A percentile compares a stretch with the other conserved stretches of the same genome.
Evolutionary conservation across 2,113 vertebrate genomes (phyloP).

Genomic region (Sceloporus tristichus): DNA sequence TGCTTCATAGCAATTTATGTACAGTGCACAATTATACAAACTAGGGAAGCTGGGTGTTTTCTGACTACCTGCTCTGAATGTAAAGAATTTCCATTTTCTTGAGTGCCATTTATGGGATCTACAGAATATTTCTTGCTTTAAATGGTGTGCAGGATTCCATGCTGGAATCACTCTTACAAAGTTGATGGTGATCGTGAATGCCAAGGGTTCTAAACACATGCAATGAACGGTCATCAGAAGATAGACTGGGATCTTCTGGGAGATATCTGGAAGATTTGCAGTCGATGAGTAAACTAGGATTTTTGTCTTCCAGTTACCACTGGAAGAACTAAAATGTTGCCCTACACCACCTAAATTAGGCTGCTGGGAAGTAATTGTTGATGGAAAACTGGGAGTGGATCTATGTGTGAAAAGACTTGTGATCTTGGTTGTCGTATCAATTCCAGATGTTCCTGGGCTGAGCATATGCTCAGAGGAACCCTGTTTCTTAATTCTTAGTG

Average conservation of each 20-base stretch:
- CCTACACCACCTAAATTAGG: background rate
- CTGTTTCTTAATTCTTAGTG: too few relatives aligned
- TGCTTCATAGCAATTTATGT: conserved; percentile 54
- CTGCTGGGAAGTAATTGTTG: background rate
- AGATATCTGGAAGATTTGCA: background rate
- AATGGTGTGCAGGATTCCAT: background rate
- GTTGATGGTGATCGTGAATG: too few relatives aligned
- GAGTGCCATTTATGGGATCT: conserved; percentile 55
- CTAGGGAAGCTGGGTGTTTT: conserved; percentile 65
- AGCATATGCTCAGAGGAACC: background rate
- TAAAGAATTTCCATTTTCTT: conserved; percentile 60
- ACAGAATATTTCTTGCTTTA: background rate
- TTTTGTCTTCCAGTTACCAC: background rate
- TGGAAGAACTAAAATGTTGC: background rate
- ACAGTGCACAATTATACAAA: conserved; percentile 58
- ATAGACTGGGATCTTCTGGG: too few relatives aligned
- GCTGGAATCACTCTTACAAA: too few relatives aligned
- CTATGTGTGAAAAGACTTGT: background rate
- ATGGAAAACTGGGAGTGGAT: too few relatives aligned
- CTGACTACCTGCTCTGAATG: conserved; percentile 52
- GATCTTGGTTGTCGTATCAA: background rate
- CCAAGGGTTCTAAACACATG: too few relatives aligned
- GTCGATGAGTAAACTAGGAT: background rate
- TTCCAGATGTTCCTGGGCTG: background rate
- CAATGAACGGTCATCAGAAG: too few relatives aligned